Percentiles rank a stretch among this genome's conserved stretches.
Evolutionary conservation across 2,797 vertebrate genomes (phyloP).

Genomic region (Podarcis lilfordi): DNA sequence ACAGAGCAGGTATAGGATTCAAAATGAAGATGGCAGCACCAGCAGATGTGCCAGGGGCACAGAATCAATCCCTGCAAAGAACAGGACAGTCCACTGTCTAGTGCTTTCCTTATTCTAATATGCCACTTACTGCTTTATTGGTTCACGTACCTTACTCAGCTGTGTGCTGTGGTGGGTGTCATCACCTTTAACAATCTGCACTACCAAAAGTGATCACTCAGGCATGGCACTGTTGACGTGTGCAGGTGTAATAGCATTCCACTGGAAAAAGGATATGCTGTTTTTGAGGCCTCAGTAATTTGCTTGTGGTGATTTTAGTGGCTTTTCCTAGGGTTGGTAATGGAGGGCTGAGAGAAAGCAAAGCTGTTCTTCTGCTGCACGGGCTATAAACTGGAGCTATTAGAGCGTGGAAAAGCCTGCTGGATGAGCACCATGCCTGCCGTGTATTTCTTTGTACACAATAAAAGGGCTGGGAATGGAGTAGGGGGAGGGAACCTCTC

Average conservation of each 20-base stretch:
- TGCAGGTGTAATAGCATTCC: conserved; percentile 16
- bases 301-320: conserved; percentile 4
- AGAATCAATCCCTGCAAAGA: background rate
- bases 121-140: background rate
- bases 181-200: conserved; percentile 33
- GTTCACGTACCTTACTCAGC: background rate
- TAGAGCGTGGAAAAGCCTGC: background rate
- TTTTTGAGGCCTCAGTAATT: background rate
- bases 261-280: background rate
- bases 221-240: background rate
- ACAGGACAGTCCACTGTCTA: background rate
- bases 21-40: background rate
- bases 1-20: background rate
- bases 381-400: conserved; percentile 7
- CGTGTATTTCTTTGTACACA: conserved; percentile 38
- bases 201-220: conserved; percentile 33
- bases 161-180: background rate
- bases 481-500: background rate
- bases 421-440: background rate
- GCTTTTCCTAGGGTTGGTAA: conserved; percentile 2
- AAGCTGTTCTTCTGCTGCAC: background rate
- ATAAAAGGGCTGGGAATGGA: too few relatives aligned
- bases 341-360: conserved; percentile 13
- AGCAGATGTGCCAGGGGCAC: background rate
- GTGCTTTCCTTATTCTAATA: background rate